These are phyloP conservation scores for Drosophila chauvacae DNA, from an alignment of 1,140 invertebrate genomes.

Conservation along the genomic window DNA sequence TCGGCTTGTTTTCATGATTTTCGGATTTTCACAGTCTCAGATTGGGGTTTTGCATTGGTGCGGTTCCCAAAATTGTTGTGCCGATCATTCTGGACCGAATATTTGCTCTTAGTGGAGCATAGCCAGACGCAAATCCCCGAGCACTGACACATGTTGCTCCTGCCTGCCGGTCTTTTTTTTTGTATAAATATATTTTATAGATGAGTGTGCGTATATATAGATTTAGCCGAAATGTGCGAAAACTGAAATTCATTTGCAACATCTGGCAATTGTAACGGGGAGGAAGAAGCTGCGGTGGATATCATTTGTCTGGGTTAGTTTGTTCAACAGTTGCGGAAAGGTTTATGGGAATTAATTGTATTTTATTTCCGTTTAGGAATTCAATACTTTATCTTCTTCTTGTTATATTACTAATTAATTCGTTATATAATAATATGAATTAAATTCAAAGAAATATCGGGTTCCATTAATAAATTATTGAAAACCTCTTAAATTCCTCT, in stretches of 20 bases:
- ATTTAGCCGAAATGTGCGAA: conserved; percentile 62
- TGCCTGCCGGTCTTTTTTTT: conserved; percentile 8
- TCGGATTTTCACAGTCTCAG: conserved; percentile 14
- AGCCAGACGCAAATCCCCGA: conserved; percentile 33
- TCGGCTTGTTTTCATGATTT: conserved; percentile 38
- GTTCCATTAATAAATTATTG: background rate
- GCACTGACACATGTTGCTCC: conserved; percentile 52
- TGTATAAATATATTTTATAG: conserved; percentile 3
- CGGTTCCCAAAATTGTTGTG: conserved; percentile 33
- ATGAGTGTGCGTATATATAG: background rate
- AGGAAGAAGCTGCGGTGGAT: conserved; percentile 8
- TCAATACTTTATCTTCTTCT: background rate
- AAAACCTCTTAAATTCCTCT: accelerated
- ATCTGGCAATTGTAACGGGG: conserved; percentile 40
- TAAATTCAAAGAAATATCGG: too few species aligned
- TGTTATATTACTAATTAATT: too few species aligned
- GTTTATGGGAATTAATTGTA: conserved; percentile 6
- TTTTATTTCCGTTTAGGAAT: background rate
- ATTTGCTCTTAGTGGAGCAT: conserved; percentile 51
- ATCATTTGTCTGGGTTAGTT: conserved; percentile 34
- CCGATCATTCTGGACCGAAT: conserved; percentile 55
- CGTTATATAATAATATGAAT: too few species aligned
- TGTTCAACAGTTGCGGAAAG: conserved; percentile 20
- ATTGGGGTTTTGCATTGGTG: conserved; percentile 13
- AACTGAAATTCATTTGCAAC: conserved; percentile 60